Percentiles rank a stretch among this genome's conserved stretches.
phyloP scores from a whole-genome alignment of 2,888 invertebrate genomes.

The Chouioia cunea region DNA sequence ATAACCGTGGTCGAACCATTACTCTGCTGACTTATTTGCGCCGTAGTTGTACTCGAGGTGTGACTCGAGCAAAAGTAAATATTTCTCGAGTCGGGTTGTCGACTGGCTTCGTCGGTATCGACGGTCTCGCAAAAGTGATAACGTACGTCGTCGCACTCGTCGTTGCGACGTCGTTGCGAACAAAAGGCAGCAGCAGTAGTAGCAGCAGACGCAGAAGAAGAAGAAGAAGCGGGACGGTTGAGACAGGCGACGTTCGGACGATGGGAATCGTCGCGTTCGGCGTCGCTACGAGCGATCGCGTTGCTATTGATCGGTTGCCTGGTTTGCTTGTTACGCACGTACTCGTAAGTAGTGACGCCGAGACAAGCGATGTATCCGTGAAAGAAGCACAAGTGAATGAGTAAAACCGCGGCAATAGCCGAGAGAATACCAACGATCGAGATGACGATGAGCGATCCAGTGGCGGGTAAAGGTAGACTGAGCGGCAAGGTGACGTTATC shows the following conservation, averaged over 20 bases:
- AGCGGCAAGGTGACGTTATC: conserved; percentile 59
- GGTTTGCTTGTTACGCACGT: conserved; percentile 73
- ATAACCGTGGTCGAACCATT: conserved; percentile 27
- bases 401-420: conserved; percentile 81
- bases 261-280: conserved; percentile 1
- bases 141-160: conserved; percentile 45
- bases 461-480: conserved; percentile 60
- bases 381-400: conserved; percentile 88
- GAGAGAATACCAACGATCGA: conserved; percentile 75
- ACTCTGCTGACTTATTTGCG: conserved; percentile 36
- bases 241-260: conserved; percentile 35
- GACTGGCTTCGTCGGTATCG: conserved; percentile 15
- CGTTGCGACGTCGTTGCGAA: conserved; percentile 21
- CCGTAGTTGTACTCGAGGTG: conserved; percentile 35
- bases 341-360: conserved; percentile 92
- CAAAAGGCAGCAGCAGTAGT: too few species aligned
- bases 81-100: conserved; percentile 47
- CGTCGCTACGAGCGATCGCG: conserved; percentile 8
- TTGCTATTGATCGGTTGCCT: conserved; percentile 38
- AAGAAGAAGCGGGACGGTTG: conserved; percentile 39
- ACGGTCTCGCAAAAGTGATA: conserved; percentile 59
- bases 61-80: conserved; percentile 60
- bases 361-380: conserved; percentile 88
- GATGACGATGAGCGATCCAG: conserved; percentile 68
- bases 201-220: too few species aligned